Percentiles rank a stretch among this genome's conserved stretches.
These are phyloP conservation scores for Protobothrops flavoviridis DNA, from an alignment of 2,113 vertebrate genomes.

Conservation along the genomic window DNA sequence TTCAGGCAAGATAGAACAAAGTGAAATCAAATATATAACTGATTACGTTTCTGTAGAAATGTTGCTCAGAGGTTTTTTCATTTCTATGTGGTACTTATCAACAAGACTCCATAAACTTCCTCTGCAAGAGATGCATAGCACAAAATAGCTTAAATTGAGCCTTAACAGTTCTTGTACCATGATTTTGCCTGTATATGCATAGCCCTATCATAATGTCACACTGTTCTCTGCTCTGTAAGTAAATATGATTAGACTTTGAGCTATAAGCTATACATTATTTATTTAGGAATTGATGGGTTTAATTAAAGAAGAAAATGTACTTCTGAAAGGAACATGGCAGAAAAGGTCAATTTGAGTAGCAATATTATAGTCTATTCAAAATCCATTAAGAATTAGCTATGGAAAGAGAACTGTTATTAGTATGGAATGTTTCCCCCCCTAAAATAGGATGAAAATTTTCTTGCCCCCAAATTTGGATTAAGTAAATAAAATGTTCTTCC, in stretches of 20 bases:
- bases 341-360: constrained; percentile 23
- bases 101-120: background rate
- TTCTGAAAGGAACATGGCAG: constrained; percentile 12
- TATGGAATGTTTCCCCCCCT: constrained; percentile 18
- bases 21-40: background rate
- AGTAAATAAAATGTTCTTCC: background rate
- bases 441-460: constrained; percentile 20
- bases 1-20: background rate
- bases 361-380: constrained; percentile 39
- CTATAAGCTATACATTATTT: constrained; percentile 12
- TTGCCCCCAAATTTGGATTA: constrained; percentile 1
- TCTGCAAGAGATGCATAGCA: background rate
- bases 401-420: constrained; percentile 36
- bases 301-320: constrained; percentile 31
- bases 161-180: background rate
- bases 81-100: background rate
- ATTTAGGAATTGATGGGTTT: constrained; percentile 28
- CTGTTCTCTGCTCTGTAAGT: background rate
- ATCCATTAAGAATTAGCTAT: constrained; percentile 43
- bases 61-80: background rate
- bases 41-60: background rate
- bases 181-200: background rate
- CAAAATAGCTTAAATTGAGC: constrained; percentile 8
- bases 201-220: background rate
- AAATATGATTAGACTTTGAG: background rate